Percentiles rank a stretch among this genome's conserved stretches.
These are phyloP conservation scores for Galleria mellonella DNA, from an alignment of 1,140 invertebrate genomes.

Conservation along the genomic window DNA sequence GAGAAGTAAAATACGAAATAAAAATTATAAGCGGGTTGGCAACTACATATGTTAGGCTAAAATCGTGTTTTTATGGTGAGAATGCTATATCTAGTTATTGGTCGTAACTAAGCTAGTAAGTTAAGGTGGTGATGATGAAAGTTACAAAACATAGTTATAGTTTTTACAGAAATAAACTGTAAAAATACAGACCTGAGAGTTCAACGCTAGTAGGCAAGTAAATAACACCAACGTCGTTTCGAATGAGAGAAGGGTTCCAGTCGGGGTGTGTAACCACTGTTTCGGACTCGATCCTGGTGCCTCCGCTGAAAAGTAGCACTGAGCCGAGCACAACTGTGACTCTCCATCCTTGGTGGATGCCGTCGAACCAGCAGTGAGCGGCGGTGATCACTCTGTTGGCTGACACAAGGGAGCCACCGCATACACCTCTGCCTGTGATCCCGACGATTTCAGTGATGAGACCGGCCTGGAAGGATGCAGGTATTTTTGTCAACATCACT, in stretches of 20 bases:
- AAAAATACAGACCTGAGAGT: slow-evolving; percentile 15
- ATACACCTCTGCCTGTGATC: slow-evolving; percentile 16
- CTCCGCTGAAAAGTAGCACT: slow-evolving; percentile 22
- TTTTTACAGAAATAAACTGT: background rate
- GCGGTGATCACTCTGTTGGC: slow-evolving; percentile 25
- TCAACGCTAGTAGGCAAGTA: slow-evolving; percentile 32
- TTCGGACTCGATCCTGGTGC: slow-evolving; percentile 20
- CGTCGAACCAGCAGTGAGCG: slow-evolving; percentile 42
- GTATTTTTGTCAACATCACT: too few relatives aligned
- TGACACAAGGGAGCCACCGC: slow-evolving; percentile 29
- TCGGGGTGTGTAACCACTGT: slow-evolving; percentile 19
- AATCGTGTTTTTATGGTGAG: too few relatives aligned
- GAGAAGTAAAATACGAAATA: too few relatives aligned
- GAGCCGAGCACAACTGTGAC: slow-evolving; percentile 35
- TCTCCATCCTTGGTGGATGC: slow-evolving; percentile 21
- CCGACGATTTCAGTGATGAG: slow-evolving; percentile 23
- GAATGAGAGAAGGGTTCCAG: slow-evolving; percentile 18
- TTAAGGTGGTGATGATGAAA: too few relatives aligned
- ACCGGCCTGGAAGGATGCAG: slow-evolving; percentile 23
- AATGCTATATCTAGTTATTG: too few relatives aligned
- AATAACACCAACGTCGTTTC: slow-evolving; percentile 60
- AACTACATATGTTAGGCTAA: too few relatives aligned
- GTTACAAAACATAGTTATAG: too few relatives aligned
- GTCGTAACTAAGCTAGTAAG: too few relatives aligned
- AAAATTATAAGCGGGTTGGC: too few relatives aligned